Base-by-base conservation (phyloP, 2,797 vertebrate species). In the Acanthiza pusilla region DNA sequence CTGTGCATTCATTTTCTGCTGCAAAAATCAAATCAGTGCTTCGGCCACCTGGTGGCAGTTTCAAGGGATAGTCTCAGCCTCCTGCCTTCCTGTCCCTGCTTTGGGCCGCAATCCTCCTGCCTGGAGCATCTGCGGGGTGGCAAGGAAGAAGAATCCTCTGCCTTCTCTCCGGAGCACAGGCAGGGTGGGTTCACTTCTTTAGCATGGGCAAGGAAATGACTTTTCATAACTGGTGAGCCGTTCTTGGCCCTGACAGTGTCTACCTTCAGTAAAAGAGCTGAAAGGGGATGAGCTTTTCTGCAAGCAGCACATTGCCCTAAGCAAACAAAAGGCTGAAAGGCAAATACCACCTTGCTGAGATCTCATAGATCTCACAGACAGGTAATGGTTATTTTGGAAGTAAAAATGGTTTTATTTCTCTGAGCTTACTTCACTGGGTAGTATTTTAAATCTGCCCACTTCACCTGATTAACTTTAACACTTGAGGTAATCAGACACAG, bases 11-110 rank as follows among this genome's bases (percentile, higher is more conserved):
- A 1, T 47, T 81, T 84, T 70, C 62, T 61, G n/a, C 45, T 34
- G 53, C 38, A n/a, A 19, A 85, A 61, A 15, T 38, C 63, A 68
- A 40, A 88, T 22, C 79, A 85, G 40, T n/a, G 26, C 43, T 61
- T 65, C 72, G 81, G 94, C 94, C 96, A 85, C 60, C 89, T 96
- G 77, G 42, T 89, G 95, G 92, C 10, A 2, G 57, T 54, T 93
- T 48, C 42, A 3, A 48, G 74, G 60, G 66, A 32, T 29, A 48
- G 48, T 47, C 32, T 81, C 40, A 36, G 47, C 51, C 54, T 83
- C 54, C 45, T 51, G 68, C 72, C 58, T 89, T 36, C 32, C 55
- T 29, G 26, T 34, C 53, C 38, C 36, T 30, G 78, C 6, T n/a
- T n/a, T 48, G 80, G 27, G 9, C 27, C 3, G 6, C 11, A 26